Base-by-base conservation (phyloP, 1,140 invertebrate genomes). In the Pogonomyrmex barbatus region DNA sequence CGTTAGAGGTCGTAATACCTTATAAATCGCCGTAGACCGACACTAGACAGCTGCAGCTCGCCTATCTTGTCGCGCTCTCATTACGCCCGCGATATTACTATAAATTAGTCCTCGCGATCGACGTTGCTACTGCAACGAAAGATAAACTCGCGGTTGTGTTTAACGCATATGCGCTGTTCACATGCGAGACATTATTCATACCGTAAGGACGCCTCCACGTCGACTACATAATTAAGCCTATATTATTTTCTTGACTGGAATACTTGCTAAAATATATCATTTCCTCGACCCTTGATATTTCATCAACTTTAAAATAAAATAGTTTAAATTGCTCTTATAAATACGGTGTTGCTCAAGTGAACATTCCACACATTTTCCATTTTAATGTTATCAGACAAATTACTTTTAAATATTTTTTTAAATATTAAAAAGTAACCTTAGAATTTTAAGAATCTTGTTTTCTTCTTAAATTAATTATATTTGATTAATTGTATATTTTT, bases 1-100 rank as follows among this genome's bases (percentile, higher is more conserved):
- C 47, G n/a, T 33, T 45, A 79, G 60, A 77, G 52, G 36, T 78
- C 47, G 73, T 85, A 85, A 85, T 78, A 65, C 47, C 73, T 85
- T 85, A 78, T 76, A 85, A 85, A 85, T 85, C 82, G 62, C 52
- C 60, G 30, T 14, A 30, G 24, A 17, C 50, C 24, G 65, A 70
- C 47, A 5, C 24, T 12, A 47, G 5, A 0, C 24, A 24, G 56
- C 45, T 39, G 36, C 3, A 68, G 8, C 67, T 47, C 30, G 30
- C 68, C 17, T 39, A 68, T 75, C 54, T 73, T 75, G 52, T 71
- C 67, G 79, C 45, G 54, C 68, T 83, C 54, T 75, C 68, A 75
- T 75, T 83, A 83, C 56, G n/a, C 42, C 33, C 12, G 12, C 45
- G 17, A 73, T 83, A 81, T 83, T 83, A 60, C 68, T 50, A 58